Conservation (phyloP, 2,888 invertebrate genomes). For the Brassicogethes aeneus region DNA sequence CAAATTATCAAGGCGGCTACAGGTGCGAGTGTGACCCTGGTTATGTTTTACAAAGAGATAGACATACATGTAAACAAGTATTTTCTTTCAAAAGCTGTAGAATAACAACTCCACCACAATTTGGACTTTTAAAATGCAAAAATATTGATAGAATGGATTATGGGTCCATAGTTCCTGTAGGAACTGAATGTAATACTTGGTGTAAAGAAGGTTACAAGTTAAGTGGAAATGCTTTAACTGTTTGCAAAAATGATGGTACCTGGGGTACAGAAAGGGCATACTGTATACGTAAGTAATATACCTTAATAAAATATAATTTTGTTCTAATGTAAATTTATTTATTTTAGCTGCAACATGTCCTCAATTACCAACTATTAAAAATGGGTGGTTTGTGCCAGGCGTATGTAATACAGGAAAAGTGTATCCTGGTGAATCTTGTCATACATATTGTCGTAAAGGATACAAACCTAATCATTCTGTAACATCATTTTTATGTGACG, state of each 20-base stretch:
- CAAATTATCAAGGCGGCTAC: constrained; percentile 43
- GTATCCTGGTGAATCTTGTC: constrained; percentile 42
- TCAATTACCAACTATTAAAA: constrained; percentile 39
- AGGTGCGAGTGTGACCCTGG: constrained; percentile 45
- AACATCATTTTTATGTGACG: constrained; percentile 24
- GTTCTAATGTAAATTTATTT: neutral
- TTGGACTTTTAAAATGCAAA: constrained; percentile 29
- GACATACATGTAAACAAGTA: constrained; percentile 4
- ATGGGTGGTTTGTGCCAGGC: constrained; percentile 46
- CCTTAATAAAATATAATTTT: neutral
- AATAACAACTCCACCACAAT: constrained; percentile 22
- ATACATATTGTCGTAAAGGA: constrained; percentile 43
- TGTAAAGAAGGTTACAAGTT: constrained; percentile 48
- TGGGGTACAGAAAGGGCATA: constrained; percentile 43
- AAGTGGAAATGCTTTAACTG: constrained; percentile 43
- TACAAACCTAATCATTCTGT: constrained; percentile 31
- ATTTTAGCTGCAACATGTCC: constrained; percentile 43
- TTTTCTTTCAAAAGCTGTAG: constrained; percentile 18
- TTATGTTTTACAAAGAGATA: constrained; percentile 23
- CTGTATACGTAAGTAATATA: constrained; percentile 49
- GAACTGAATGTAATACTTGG: constrained; percentile 43
- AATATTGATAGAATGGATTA: constrained; percentile 15
- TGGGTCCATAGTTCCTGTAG: constrained; percentile 25
- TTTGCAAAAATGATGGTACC: constrained; percentile 44
- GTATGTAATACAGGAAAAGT: constrained; percentile 43